Evolutionary conservation across 2,888 invertebrate species (phyloP).

Genomic region (Trichopria drosophilae): DNA sequence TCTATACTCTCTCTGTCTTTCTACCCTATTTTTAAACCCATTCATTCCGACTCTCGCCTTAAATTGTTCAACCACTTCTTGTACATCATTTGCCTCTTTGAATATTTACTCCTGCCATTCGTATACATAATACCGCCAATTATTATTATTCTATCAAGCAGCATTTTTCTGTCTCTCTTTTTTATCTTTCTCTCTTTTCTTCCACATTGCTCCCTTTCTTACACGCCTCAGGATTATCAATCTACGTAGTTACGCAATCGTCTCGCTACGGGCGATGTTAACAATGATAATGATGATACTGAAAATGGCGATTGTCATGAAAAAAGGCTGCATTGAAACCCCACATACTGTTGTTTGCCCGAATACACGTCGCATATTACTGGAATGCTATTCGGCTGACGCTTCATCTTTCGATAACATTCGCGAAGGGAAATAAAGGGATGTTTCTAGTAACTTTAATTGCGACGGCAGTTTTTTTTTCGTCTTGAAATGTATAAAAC

Average conservation of each 20-base stretch:
- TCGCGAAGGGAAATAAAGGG: no score
- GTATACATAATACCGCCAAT: slow-evolving; percentile 9
- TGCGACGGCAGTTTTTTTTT: no score
- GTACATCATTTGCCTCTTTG: slow-evolving; percentile 26
- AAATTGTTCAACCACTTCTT: slow-evolving; percentile 23
- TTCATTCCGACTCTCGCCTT: slow-evolving; percentile 25
- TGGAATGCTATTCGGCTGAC: slow-evolving; percentile 44
- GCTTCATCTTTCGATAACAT: slow-evolving; percentile 50
- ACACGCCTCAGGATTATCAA: slow-evolving; percentile 10
- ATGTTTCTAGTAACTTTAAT: no score
- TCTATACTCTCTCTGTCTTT: slow-evolving; percentile 36
- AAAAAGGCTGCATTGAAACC: slow-evolving; percentile 38
- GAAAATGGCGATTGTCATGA: slow-evolving; percentile 31
- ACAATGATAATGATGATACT: slow-evolving; percentile 32
- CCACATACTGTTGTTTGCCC: slow-evolving; percentile 29
- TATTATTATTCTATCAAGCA: slow-evolving; percentile 1
- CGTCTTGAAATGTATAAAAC: no score
- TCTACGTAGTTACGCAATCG: no score
- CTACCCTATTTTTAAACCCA: slow-evolving; percentile 35
- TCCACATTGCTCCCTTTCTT: slow-evolving; percentile 10
- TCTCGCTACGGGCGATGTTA: not conserved
- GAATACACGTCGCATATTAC: slow-evolving; percentile 34
- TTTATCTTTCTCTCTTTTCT: slow-evolving; percentile 1
- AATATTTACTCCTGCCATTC: slow-evolving; percentile 20
- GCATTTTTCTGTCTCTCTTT: slow-evolving; percentile 3